Percentiles rank a stretch among this genome's conserved stretches.
Evolutionary conservation across 2,888 invertebrate species (phyloP).

Genomic region (Eueremaeus valkanovi): DNA sequence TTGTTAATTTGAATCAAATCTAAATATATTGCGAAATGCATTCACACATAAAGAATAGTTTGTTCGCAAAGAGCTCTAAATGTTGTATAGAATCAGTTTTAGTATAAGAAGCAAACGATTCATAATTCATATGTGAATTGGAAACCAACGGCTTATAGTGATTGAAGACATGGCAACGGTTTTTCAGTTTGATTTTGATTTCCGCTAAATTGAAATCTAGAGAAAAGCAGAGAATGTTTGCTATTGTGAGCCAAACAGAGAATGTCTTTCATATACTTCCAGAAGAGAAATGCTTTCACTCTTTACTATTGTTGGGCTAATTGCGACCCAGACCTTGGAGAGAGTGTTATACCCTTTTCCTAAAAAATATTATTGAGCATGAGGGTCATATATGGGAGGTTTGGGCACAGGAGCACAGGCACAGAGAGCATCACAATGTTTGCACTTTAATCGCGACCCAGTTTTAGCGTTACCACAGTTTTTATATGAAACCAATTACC

Average conservation of each 20-base stretch:
- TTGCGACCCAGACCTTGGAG: conserved; percentile 22
- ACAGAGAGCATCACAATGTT: not conserved
- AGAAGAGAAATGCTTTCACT: not conserved
- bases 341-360: conserved; percentile 3
- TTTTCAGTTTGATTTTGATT: not conserved
- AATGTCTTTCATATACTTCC: not conserved
- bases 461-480: not conserved
- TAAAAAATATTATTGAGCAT: not conserved
- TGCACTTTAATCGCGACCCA: conserved; percentile 10
- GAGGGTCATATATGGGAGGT: conserved; percentile 6
- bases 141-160: conserved; percentile 11
- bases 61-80: no score
- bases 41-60: no score
- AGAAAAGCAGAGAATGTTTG: not conserved
- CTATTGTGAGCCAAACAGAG: not conserved
- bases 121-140: no score
- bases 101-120: no score
- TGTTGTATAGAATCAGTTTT: no score
- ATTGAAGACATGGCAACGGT: conserved; percentile 2
- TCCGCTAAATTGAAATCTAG: not conserved
- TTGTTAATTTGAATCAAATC: no score
- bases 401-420: no score
- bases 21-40: no score
- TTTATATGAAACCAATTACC: conserved; percentile 16
- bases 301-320: conserved; percentile 3